A percentile compares a stretch with the other conserved stretches of the same genome.
These are phyloP conservation scores for Candoia aspera DNA, from an alignment of 2,113 vertebrate species.

Conservation along the genomic window DNA sequence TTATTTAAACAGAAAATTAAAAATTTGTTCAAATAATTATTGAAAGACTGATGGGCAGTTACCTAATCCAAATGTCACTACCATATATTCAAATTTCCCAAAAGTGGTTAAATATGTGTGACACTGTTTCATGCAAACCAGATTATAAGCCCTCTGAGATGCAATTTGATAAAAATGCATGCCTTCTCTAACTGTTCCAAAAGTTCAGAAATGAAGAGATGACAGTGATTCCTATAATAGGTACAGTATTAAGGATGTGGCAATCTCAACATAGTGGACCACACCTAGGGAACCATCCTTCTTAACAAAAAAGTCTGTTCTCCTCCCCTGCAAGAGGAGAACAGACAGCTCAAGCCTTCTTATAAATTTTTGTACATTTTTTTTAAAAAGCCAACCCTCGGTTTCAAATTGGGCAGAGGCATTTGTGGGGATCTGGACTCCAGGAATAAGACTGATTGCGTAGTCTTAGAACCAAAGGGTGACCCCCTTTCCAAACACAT, in stretches of 20 bases:
- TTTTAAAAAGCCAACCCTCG: not conserved
- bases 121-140: not conserved
- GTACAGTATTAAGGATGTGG: not conserved
- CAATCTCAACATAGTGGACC: not conserved
- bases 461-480: not conserved
- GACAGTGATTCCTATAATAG: not conserved
- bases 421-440: not conserved
- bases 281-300: not conserved
- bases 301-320: not conserved
- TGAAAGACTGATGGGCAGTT: not conserved
- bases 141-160: not conserved
- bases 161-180: not conserved
- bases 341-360: not conserved
- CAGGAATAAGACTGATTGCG: not conserved
- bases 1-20: not conserved
- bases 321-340: too few relatives aligned
- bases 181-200: not conserved
- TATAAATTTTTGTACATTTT: not conserved
- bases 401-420: not conserved
- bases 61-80: not conserved
- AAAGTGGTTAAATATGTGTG: not conserved
- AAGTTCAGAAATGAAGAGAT: not conserved
- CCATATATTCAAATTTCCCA: not conserved
- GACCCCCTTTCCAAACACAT: not conserved
- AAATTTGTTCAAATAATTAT: not conserved